A percentile compares a stretch with the other conserved stretches of the same genome.
These are phyloP conservation scores for Micrasema longulum DNA, from an alignment of 1,140 invertebrate genomes.

Conservation along the genomic window DNA sequence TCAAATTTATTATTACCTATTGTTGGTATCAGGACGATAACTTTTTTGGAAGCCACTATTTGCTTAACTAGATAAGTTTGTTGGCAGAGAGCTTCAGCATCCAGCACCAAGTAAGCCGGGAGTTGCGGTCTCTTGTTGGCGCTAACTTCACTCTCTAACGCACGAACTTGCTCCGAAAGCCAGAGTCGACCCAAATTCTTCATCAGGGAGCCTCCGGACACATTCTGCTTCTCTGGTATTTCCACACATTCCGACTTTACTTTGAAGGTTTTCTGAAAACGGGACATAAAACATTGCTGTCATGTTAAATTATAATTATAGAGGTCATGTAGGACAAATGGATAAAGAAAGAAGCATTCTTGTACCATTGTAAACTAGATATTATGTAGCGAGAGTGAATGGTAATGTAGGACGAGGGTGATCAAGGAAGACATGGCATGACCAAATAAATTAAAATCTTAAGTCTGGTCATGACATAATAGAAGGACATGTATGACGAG, in stretches of 20 bases:
- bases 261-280: neutral
- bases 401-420: too few relatives aligned
- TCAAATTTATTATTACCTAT: constrained; percentile 76
- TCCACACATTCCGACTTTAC: neutral
- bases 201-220: constrained; percentile 54
- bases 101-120: constrained; percentile 64
- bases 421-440: too few relatives aligned
- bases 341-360: too few relatives aligned
- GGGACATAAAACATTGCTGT: too few relatives aligned
- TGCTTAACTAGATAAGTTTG: constrained; percentile 82
- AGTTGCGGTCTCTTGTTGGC: constrained; percentile 58
- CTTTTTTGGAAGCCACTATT: constrained; percentile 79
- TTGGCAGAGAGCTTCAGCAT: constrained; percentile 65
- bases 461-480: too few relatives aligned
- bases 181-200: constrained; percentile 70
- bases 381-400: too few relatives aligned
- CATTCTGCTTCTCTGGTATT: neutral
- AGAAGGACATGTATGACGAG: too few relatives aligned
- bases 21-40: constrained; percentile 84
- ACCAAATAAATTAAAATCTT: too few relatives aligned
- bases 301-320: too few relatives aligned
- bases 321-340: too few relatives aligned
- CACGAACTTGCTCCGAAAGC: constrained; percentile 70
- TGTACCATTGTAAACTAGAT: too few relatives aligned
- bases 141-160: constrained; percentile 67